phyloP scores from a whole-genome alignment of 2,888 invertebrate species.

The Herminia tarsipennalis region DNA sequence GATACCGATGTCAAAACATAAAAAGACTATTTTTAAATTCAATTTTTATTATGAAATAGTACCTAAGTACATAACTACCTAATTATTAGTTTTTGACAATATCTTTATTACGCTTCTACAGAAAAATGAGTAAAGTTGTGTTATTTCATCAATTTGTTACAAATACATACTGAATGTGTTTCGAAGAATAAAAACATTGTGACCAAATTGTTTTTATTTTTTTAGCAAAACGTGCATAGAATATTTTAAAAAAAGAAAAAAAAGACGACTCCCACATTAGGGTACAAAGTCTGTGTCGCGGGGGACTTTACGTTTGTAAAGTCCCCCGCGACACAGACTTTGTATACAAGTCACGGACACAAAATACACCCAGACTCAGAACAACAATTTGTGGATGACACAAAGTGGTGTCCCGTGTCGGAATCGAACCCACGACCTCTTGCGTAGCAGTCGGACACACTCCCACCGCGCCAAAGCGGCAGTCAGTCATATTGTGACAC shows the following conservation, averaged over 20 bases:
- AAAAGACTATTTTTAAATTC: not conserved
- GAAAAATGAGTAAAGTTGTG: slow-evolving; percentile 30
- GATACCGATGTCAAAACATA: not conserved
- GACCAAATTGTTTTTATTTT: slow-evolving; percentile 7
- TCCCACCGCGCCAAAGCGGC: too few species aligned
- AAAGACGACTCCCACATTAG: too few species aligned
- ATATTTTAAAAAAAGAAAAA: not conserved
- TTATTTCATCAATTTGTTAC: slow-evolving; percentile 35
- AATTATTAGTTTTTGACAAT: slow-evolving; percentile 16
- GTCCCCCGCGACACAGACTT: too few species aligned
- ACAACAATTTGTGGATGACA: too few species aligned
- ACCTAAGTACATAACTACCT: not conserved
- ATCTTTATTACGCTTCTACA: slow-evolving; percentile 24
- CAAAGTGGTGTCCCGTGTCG: too few species aligned
- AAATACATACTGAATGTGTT: slow-evolving; percentile 45
- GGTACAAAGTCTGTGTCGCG: too few species aligned
- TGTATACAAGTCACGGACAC: too few species aligned
- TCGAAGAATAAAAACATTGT: slow-evolving; percentile 44
- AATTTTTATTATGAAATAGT: too few species aligned
- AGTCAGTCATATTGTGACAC: not conserved
- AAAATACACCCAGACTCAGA: too few species aligned
- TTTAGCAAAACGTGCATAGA: not conserved
- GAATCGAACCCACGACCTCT: too few species aligned
- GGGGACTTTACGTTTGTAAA: too few species aligned
- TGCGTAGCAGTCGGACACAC: too few species aligned